These are phyloP conservation scores for Nothura maculosa DNA, from an alignment of 2,797 vertebrate genomes.

Conservation along the genomic window DNA sequence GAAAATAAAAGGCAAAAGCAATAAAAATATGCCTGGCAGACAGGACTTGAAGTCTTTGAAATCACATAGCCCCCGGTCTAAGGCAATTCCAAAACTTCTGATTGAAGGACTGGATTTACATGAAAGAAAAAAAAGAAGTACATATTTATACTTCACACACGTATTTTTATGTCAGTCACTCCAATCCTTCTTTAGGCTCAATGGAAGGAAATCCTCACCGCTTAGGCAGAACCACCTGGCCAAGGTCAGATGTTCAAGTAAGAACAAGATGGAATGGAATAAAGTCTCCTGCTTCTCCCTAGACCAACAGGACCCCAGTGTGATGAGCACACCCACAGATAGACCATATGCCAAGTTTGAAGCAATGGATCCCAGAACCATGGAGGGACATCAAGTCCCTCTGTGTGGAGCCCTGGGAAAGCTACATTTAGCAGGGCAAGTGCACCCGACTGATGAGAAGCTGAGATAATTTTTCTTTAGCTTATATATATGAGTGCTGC, in stretches of 20 bases:
- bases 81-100: background rate
- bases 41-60: background rate
- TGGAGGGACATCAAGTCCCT: accelerated
- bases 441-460: accelerated
- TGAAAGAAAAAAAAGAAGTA: background rate
- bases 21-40: background rate
- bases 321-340: background rate
- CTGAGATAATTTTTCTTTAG: background rate
- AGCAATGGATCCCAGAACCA: background rate
- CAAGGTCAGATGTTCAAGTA: background rate
- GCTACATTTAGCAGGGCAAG: background rate
- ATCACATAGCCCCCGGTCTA: background rate
- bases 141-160: background rate
- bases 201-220: background rate
- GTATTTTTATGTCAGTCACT: background rate
- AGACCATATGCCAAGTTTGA: background rate
- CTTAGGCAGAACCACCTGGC: accelerated
- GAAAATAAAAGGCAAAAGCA: background rate
- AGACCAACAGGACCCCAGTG: accelerated
- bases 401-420: background rate
- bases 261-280: background rate
- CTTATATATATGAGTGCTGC: accelerated
- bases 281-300: background rate
- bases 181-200: background rate
- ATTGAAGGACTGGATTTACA: background rate